Percentiles rank a stretch among this genome's conserved stretches.
phyloP scores from a whole-genome alignment of 1,140 invertebrate species.

The Hyphantria cunea region DNA sequence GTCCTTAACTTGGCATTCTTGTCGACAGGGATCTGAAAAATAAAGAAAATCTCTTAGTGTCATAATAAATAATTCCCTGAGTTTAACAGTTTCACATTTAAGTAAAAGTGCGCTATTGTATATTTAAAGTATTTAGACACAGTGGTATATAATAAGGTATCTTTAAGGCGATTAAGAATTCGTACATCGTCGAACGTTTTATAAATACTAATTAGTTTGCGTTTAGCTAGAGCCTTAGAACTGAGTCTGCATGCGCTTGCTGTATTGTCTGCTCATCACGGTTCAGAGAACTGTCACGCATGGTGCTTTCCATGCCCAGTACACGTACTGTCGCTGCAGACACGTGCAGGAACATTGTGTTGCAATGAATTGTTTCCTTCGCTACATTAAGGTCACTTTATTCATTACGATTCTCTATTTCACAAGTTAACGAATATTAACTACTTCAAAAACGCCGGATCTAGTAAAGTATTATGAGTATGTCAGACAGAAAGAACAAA shows the following conservation, averaged over 20 bases:
- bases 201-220: slow-evolving; percentile 3
- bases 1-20: slow-evolving; percentile 70
- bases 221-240: slow-evolving; percentile 8
- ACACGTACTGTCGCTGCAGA: slow-evolving; percentile 26
- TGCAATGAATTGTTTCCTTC: slow-evolving; percentile 15
- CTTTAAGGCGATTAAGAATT: slow-evolving; percentile 16
- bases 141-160: background rate
- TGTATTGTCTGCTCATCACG: slow-evolving; percentile 50
- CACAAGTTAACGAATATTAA: background rate
- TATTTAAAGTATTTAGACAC: too few relatives aligned
- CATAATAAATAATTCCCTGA: background rate
- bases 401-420: background rate
- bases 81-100: background rate
- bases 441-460: too few relatives aligned
- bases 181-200: background rate
- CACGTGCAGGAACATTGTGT: slow-evolving; percentile 14
- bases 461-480: too few relatives aligned
- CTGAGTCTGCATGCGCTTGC: slow-evolving; percentile 9
- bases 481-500: background rate
- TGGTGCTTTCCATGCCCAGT: slow-evolving; percentile 52
- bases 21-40: slow-evolving; percentile 75
- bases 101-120: too few relatives aligned
- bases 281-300: slow-evolving; percentile 65
- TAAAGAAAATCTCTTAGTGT: slow-evolving; percentile 38
- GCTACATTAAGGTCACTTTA: slow-evolving; percentile 12